Base-by-base conservation (phyloP, 1,140 invertebrate genomes). In the Drosophila serrata region DNA sequence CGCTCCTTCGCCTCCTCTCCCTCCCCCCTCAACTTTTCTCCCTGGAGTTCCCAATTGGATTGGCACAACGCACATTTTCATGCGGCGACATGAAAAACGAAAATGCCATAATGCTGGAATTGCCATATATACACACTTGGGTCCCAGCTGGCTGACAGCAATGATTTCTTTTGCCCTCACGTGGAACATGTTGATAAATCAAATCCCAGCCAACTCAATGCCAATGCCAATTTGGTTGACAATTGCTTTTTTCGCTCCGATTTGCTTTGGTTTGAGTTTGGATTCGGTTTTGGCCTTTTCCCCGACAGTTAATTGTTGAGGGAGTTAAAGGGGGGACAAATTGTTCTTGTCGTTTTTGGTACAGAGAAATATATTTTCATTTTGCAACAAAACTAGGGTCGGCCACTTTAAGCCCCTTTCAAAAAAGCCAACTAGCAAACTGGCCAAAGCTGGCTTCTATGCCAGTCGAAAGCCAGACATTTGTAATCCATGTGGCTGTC, bases 181-280 rank as follows among this genome's bases (percentile, higher is more conserved):
- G 81, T 90, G 85, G 77, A 81, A 90, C 80, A 80, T 87, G 84
- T 87, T 87, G 84, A 88, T 88, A 88, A 88, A 88, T 88, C 84
- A 88, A 88, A 90, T 88, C 85, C 82, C 84, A 81, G 70, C 80
- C 61, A 78, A 88, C 67, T 90, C 80, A 90, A 90, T 88, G 84
- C 84, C 84, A 87, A 82, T 82, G 84, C 84, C 84, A 87, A 87
- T 87, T 87, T 87, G 84, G 72, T 62, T 87, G 84, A 88, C 84
- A 87, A 87, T 87, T 82, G 84, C 82, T 82, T 74, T 57, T 70
- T 70, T 53, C 37, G 15, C 19, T 56, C 6, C 19, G 19, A 4
- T 24, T 46, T 35, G 35, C 49, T 43, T 78, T 62, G 69, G 13
- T 42, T 17, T 22, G 17, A 12, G 11, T 75, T 45, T 40, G 19